Evolutionary conservation across 2,888 invertebrate genomes (phyloP).

Genomic region (Uropetala carovei): DNA sequence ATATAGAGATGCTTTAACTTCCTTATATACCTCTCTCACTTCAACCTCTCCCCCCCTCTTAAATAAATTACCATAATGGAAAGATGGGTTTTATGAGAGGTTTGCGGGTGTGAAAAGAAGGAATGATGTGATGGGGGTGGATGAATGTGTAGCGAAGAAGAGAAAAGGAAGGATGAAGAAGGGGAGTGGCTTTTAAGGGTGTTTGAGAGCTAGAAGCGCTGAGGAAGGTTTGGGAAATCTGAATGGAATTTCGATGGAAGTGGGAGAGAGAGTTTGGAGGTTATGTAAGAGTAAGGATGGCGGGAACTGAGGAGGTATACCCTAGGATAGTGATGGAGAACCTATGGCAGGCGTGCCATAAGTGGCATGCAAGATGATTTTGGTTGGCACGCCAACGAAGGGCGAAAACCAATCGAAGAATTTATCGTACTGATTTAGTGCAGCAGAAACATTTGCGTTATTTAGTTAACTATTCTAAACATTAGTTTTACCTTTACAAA

Average conservation of each 20-base stretch:
- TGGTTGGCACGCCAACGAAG: too few species aligned
- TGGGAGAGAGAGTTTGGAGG: not conserved
- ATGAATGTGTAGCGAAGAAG: not conserved
- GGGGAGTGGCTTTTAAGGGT: conserved; percentile 23
- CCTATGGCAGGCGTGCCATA: too few species aligned
- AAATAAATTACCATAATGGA: conserved; percentile 15
- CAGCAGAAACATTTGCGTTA: too few species aligned
- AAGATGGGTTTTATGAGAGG: conserved; percentile 17
- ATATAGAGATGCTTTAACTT: not conserved
- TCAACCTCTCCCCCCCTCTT: not conserved
- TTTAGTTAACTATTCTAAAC: too few species aligned
- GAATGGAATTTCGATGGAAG: conserved; percentile 50
- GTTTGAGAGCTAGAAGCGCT: conserved; percentile 34
- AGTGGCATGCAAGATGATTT: too few species aligned
- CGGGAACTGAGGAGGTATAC: not conserved
- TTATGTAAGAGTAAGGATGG: not conserved
- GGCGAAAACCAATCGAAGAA: too few species aligned
- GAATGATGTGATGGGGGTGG: not conserved
- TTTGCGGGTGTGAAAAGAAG: not conserved
- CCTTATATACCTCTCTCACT: not conserved
- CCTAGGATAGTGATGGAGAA: too few species aligned
- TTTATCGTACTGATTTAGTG: too few species aligned
- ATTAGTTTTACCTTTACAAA: too few species aligned
- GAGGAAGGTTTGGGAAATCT: conserved; percentile 16
- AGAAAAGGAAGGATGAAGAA: not conserved